Evolutionary conservation across 2,888 invertebrate genomes (phyloP).

Genomic region (Ectemnius cavifrons): DNA sequence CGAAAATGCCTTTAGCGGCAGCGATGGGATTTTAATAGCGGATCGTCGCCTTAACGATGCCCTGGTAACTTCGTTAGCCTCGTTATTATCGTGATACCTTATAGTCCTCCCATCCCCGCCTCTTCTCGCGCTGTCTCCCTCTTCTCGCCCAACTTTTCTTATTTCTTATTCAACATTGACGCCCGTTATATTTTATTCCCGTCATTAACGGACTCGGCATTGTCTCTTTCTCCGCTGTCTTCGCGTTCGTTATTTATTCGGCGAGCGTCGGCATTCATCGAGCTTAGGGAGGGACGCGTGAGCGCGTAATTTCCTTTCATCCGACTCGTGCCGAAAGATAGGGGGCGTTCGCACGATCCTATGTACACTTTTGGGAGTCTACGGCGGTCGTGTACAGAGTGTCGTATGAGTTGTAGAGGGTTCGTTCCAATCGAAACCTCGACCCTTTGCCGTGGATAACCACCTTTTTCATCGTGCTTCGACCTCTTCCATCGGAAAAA

Average conservation of each 20-base stretch:
- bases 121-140: no score
- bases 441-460: no score
- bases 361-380: no score
- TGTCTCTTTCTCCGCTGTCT: neutral
- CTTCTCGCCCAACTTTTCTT: conserved; percentile 30
- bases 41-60: conserved; percentile 52
- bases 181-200: conserved; percentile 39
- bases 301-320: no score
- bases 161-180: conserved; percentile 29
- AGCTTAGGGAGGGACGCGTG: neutral
- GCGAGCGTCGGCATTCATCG: neutral
- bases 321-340: no score
- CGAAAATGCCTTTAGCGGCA: conserved; percentile 44
- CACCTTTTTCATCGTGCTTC: no score
- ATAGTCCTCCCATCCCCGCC: neutral
- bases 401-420: no score
- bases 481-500: no score
- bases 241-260: conserved; percentile 1
- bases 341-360: no score
- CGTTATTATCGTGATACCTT: conserved; percentile 45
- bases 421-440: no score
- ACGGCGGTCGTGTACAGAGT: no score
- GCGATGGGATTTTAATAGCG: conserved; percentile 55
- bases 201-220: conserved; percentile 33
- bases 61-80: conserved; percentile 46